These are phyloP conservation scores for Petrocephalus microphthalmus DNA, from an alignment of 2,113 vertebrate genomes.

Conservation along the genomic window DNA sequence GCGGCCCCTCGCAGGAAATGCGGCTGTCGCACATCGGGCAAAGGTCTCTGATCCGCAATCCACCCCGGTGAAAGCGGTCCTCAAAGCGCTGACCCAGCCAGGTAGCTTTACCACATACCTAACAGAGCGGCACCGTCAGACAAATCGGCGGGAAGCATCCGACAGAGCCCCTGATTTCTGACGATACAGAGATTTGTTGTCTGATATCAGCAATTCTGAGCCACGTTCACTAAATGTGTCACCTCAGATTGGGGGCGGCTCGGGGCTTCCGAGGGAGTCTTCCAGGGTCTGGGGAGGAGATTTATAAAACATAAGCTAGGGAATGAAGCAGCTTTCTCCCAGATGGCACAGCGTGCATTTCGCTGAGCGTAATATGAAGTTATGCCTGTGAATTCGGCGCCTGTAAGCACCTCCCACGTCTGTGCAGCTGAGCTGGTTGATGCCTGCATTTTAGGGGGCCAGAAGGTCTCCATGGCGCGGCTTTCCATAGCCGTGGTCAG, in stretches of 20 bases:
- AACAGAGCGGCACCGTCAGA: background rate
- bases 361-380: background rate
- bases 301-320: slow-evolving; percentile 35
- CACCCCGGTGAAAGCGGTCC: background rate
- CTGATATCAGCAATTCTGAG: slow-evolving; percentile 20
- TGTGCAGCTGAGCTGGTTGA: background rate
- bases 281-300: slow-evolving; percentile 13
- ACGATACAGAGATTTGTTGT: background rate
- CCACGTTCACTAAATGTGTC: background rate
- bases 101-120: background rate
- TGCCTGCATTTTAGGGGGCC: background rate
- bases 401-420: background rate
- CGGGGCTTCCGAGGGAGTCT: slow-evolving; percentile 7
- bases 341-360: background rate
- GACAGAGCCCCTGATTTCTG: background rate
- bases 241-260: slow-evolving; percentile 32
- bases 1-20: background rate
- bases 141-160: background rate
- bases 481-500: background rate
- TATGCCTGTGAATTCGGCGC: background rate
- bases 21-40: background rate
- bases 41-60: background rate
- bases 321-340: background rate
- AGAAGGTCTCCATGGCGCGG: background rate
- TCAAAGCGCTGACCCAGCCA: background rate